Evolutionary conservation across 2,888 invertebrate species (phyloP).

Genomic region (Steinernema carpocapsae): DNA sequence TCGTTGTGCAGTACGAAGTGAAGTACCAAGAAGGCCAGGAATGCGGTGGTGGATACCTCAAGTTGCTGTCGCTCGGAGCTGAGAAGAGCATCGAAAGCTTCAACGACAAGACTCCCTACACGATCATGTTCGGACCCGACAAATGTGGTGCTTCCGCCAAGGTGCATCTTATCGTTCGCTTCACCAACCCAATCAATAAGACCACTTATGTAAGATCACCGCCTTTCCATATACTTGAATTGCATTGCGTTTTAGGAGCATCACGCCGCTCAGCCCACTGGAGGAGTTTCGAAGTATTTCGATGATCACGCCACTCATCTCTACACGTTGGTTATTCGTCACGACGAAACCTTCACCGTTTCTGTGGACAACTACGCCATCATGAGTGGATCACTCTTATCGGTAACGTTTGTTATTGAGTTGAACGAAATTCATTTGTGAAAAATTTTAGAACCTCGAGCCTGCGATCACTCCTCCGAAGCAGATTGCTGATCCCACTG

Average conservation of each 20-base stretch:
- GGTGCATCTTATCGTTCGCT: constrained; percentile 88
- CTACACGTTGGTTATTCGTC: constrained; percentile 80
- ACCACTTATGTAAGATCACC: constrained; percentile 75
- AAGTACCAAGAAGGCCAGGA: constrained; percentile 92
- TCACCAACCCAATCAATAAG: constrained; percentile 90
- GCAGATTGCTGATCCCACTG: constrained; percentile 89
- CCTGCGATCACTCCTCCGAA: constrained; percentile 93
- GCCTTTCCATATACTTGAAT: neutral
- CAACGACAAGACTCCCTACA: constrained; percentile 89
- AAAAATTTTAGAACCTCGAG: constrained; percentile 54
- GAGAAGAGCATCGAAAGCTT: constrained; percentile 68
- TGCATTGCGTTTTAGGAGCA: constrained; percentile 77
- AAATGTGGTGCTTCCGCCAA: constrained; percentile 96
- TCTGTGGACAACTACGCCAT: constrained; percentile 78
- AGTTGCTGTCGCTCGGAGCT: constrained; percentile 81
- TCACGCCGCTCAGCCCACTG: constrained; percentile 86
- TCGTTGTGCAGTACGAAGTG: constrained; percentile 81
- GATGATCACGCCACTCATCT: constrained; percentile 91
- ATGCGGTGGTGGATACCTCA: constrained; percentile 97
- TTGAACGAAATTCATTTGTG: neutral
- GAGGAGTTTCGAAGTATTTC: constrained; percentile 74
- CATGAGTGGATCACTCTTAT: constrained; percentile 58
- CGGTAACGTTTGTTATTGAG: constrained; percentile 43
- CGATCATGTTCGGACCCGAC: constrained; percentile 99
- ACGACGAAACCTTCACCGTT: constrained; percentile 83